Evolutionary conservation across 2,113 vertebrate species (phyloP).

Genomic region (Nanorana parkeri): DNA sequence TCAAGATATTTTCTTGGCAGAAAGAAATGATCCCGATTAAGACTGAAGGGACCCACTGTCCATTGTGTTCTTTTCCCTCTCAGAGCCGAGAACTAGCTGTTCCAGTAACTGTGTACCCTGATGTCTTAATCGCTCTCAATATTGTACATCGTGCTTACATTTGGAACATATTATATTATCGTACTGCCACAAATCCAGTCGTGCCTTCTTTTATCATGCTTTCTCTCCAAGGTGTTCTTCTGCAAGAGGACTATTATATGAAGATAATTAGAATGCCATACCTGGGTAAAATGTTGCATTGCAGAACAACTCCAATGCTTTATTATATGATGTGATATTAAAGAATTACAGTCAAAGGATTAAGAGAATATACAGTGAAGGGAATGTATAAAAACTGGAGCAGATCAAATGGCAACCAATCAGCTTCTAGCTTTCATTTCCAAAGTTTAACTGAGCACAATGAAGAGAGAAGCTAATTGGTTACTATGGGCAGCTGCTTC

Average conservation of each 20-base stretch:
- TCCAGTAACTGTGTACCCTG: not conserved
- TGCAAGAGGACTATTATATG: not conserved
- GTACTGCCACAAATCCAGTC: not conserved
- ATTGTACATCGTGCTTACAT: constrained; percentile 1
- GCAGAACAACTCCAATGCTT: no score
- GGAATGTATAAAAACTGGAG: no score
- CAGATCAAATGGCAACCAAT: no score
- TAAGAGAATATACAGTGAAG: no score
- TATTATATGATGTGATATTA: no score
- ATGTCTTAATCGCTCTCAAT: constrained; percentile 3
- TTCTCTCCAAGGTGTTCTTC: not conserved
- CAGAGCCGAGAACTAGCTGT: constrained; percentile 2
- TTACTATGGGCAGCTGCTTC: no score
- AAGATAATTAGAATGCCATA: no score
- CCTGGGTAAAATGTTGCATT: no score
- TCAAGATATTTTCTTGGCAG: constrained; percentile 26
- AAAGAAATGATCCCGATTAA: constrained; percentile 11
- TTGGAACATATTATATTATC: not conserved
- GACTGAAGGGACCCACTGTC: constrained; percentile 10
- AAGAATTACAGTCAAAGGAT: no score
- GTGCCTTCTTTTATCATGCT: not conserved
- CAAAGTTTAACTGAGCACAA: no score
- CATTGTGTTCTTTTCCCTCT: not conserved
- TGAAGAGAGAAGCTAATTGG: no score
- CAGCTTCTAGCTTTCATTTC: no score